phyloP scores from a whole-genome alignment of 1,140 invertebrate genomes.

The Drosophila sucinea region DNA sequence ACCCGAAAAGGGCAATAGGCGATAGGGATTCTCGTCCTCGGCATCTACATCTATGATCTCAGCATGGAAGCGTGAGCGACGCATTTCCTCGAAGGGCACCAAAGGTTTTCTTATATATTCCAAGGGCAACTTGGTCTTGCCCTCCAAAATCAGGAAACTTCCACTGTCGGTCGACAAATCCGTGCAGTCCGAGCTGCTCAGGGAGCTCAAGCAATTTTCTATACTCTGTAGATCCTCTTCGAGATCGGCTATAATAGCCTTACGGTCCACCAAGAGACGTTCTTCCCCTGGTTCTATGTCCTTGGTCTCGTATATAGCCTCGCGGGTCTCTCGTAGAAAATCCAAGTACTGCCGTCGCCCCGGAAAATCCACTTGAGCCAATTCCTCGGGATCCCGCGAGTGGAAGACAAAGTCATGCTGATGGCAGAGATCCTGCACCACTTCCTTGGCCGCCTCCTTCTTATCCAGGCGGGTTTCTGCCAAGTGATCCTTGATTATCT shows the following conservation, averaged over 20 bases:
- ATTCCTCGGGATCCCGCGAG: conserved; percentile 58
- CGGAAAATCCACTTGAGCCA: conserved; percentile 59
- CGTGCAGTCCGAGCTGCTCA: conserved; percentile 75
- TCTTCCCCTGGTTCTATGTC: conserved; percentile 61
- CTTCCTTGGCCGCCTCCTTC: conserved; percentile 33
- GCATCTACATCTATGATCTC: conserved; percentile 63
- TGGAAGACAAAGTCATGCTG: conserved; percentile 67
- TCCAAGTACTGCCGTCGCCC: conserved; percentile 65
- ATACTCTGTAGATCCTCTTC: conserved; percentile 77
- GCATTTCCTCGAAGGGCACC: conserved; percentile 78
- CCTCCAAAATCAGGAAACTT: conserved; percentile 70
- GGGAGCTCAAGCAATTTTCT: conserved; percentile 68
- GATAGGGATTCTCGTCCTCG: conserved; percentile 72
- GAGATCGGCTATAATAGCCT: conserved; percentile 54
- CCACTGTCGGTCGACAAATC: conserved; percentile 77
- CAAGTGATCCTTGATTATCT: conserved; percentile 61
- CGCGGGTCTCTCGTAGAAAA: conserved; percentile 60
- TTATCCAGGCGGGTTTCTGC: conserved; percentile 45
- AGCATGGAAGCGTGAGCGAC: conserved; percentile 71
- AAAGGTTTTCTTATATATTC: conserved; percentile 75
- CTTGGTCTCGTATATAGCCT: conserved; percentile 63
- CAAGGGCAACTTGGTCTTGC: conserved; percentile 71
- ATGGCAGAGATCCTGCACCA: conserved; percentile 48
- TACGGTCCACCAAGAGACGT: conserved; percentile 59
- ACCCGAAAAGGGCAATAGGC: conserved; percentile 69